These are phyloP conservation scores for Furnarius figulus DNA, from an alignment of 2,113 vertebrate species.

Conservation along the genomic window DNA sequence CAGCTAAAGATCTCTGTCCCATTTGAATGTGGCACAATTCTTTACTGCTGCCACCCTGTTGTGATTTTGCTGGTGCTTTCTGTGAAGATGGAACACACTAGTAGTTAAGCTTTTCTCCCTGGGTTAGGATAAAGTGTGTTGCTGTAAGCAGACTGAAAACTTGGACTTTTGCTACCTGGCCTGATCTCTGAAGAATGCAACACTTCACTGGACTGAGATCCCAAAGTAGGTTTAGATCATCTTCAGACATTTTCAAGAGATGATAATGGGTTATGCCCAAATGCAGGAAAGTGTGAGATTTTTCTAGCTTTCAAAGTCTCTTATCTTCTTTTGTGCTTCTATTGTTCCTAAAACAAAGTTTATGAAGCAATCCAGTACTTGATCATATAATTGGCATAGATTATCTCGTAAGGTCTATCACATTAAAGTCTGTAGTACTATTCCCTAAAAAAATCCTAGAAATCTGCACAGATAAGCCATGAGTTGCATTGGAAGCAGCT, in stretches of 20 bases:
- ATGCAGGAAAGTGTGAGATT: neutral
- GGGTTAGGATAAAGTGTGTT: neutral
- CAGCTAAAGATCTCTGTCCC: neutral
- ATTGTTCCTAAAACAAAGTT: neutral
- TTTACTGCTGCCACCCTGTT: neutral
- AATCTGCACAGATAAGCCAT: neutral
- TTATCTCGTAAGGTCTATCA: neutral
- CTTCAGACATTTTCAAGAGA: neutral
- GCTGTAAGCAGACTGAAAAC: neutral
- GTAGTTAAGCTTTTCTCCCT: neutral
- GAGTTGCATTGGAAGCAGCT: neutral
- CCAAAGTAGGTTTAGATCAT: neutral
- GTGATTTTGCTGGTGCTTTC: neutral
- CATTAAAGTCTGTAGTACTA: neutral
- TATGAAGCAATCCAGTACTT: neutral
- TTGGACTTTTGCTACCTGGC: neutral
- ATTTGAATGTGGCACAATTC: neutral
- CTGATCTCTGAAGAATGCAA: neutral
- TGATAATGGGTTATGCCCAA: neutral
- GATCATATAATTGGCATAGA: neutral
- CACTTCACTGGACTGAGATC: neutral
- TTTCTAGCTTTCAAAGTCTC: neutral
- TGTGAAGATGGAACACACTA: neutral
- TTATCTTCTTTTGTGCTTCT: neutral
- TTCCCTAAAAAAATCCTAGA: neutral